Conservation (phyloP, 2,113 vertebrate species). For the Laticauda laticaudata region DNA sequence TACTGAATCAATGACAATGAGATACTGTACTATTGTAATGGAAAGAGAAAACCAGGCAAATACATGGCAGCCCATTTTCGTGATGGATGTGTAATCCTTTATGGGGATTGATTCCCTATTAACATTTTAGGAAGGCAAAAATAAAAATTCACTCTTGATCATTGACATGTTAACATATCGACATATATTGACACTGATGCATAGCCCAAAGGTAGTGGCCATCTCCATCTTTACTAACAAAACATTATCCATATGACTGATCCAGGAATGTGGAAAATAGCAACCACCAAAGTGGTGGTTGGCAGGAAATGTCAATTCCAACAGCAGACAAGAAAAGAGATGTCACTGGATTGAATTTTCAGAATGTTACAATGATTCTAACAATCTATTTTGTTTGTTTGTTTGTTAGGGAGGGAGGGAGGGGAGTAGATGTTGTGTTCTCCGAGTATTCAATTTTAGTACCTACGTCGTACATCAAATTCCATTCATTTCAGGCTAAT, state of each 20-base stretch:
- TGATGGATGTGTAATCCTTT: not conserved
- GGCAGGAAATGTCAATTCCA: not conserved
- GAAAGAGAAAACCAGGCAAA: not conserved
- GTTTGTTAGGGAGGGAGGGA: not conserved
- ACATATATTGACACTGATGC: not conserved
- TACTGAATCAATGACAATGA: not conserved
- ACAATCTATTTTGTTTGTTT: not conserved
- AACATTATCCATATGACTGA: not conserved
- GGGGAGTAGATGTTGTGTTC: not conserved
- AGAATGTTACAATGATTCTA: not conserved
- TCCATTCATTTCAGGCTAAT: not conserved
- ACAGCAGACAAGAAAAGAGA: not conserved
- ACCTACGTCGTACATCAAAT: not conserved
- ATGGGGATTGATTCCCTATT: not conserved
- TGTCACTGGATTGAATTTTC: not conserved
- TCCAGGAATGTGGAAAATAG: not conserved
- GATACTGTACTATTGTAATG: not conserved
- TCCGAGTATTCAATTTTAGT: not conserved
- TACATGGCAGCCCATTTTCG: not conserved
- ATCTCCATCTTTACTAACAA: not conserved
- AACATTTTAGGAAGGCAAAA: not conserved
- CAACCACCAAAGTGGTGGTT: not conserved
- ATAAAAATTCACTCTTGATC: not conserved
- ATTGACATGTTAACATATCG: not conserved
- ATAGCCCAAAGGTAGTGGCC: not conserved